Conservation (phyloP, 2,797 vertebrate species). For the Phyllotis vaccarum region DNA sequence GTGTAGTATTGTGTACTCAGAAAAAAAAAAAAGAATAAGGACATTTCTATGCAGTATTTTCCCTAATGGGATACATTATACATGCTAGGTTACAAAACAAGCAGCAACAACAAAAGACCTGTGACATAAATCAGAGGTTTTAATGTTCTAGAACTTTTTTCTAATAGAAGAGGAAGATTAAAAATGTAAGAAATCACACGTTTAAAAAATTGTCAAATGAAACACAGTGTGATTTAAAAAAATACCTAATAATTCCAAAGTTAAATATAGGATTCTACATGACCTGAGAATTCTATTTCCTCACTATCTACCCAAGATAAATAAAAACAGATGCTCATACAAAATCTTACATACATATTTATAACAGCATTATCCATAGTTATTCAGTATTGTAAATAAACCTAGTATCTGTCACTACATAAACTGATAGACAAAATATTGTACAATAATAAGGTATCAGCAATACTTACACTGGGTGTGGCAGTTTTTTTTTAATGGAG, state of each 20-base stretch:
- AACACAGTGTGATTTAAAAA: neutral
- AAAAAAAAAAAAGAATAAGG: constrained; percentile 13
- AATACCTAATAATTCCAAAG: neutral
- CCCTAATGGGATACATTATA: neutral
- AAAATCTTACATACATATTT: neutral
- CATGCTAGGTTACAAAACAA: constrained; percentile 16
- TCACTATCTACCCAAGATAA: neutral
- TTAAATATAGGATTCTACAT: constrained; percentile 33
- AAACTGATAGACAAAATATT: neutral
- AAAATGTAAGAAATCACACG: neutral
- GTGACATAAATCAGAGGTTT: neutral
- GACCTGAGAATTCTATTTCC: constrained; percentile 7
- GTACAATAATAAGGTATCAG: neutral
- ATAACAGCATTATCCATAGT: neutral
- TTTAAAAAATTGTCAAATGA: constrained; percentile 15
- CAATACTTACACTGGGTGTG: neutral
- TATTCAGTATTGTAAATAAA: neutral
- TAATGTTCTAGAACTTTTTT: neutral
- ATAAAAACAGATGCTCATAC: neutral
- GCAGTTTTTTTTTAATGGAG: neutral
- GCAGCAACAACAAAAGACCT: neutral
- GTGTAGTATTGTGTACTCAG: neutral
- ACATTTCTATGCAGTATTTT: neutral
- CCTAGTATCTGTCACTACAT: neutral
- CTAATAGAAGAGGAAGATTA: neutral